A percentile compares a stretch with the other conserved stretches of the same genome.
phyloP scores from a whole-genome alignment of 2,113 vertebrate genomes.

The Lagopus muta region DNA sequence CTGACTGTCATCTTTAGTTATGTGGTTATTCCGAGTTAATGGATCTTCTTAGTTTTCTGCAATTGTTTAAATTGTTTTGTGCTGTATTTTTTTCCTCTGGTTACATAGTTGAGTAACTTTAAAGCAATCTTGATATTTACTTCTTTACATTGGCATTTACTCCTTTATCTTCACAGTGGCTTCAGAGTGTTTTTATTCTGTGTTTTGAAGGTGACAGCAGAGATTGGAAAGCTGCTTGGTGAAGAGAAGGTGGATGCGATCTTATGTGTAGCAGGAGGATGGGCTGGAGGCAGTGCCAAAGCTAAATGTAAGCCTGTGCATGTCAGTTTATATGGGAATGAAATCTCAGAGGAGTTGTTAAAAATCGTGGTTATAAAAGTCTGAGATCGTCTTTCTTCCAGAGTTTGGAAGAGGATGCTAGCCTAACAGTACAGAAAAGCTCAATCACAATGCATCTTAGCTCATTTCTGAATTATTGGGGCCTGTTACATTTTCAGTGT shows the following conservation, averaged over 20 bases:
- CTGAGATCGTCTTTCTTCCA: background rate
- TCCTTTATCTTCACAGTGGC: background rate
- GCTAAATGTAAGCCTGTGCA: constrained; percentile 85
- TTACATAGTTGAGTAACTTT: background rate
- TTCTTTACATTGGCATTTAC: background rate
- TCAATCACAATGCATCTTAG: background rate
- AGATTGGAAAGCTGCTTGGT: constrained; percentile 86
- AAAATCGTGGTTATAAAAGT: background rate
- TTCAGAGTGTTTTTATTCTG: background rate
- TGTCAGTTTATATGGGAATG: background rate
- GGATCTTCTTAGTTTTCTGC: background rate
- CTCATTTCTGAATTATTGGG: background rate
- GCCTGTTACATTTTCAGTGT: background rate
- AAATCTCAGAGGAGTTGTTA: background rate
- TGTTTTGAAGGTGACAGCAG: constrained; percentile 86
- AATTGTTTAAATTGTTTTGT: background rate
- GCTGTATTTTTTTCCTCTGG: background rate
- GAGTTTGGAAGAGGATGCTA: background rate
- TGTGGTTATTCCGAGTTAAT: background rate
- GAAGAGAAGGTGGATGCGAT: constrained; percentile 93
- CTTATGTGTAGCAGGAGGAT: constrained; percentile 94
- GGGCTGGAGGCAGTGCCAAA: constrained; percentile 93
- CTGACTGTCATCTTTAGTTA: background rate
- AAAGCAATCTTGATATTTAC: background rate
- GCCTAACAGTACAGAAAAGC: background rate